phyloP scores from a whole-genome alignment of 2,113 vertebrate species.

The Heloderma charlesbogerti region DNA sequence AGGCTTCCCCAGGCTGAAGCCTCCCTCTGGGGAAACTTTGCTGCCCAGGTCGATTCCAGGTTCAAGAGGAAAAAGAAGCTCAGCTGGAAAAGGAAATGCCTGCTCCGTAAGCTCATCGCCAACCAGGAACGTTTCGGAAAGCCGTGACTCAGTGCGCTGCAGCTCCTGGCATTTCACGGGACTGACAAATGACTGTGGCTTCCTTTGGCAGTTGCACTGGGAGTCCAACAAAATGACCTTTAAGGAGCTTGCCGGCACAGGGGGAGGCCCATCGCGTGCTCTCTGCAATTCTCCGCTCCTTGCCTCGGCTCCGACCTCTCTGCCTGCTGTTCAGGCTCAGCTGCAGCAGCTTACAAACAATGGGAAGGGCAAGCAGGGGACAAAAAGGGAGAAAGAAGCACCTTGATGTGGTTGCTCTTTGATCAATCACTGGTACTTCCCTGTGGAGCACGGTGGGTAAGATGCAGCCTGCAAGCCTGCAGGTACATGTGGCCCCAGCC shows the following conservation, averaged over 20 bases:
- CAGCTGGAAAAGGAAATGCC: slow-evolving; percentile 83
- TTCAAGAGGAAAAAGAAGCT: slow-evolving; percentile 83
- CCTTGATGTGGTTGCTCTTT: neutral
- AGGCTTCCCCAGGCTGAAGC: slow-evolving; percentile 57
- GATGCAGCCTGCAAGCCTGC: slow-evolving; percentile 31
- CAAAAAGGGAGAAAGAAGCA: slow-evolving; percentile 34
- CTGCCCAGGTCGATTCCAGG: slow-evolving; percentile 68
- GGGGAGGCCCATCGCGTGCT: slow-evolving; percentile 68
- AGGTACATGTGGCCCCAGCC: neutral
- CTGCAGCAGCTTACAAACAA: slow-evolving; percentile 40
- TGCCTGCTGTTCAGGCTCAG: neutral
- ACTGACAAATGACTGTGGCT: slow-evolving; percentile 83
- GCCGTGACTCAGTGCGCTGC: slow-evolving; percentile 72
- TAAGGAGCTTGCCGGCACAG: slow-evolving; percentile 58
- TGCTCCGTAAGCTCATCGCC: slow-evolving; percentile 69
- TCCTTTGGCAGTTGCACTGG: slow-evolving; percentile 70
- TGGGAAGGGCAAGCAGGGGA: neutral
- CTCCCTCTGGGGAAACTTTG: slow-evolving; percentile 58
- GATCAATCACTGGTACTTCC: slow-evolving; percentile 48
- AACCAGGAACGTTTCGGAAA: slow-evolving; percentile 75
- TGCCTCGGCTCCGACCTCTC: slow-evolving; percentile 71
- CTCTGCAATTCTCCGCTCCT: slow-evolving; percentile 39
- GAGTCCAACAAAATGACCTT: slow-evolving; percentile 76
- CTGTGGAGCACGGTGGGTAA: neutral
- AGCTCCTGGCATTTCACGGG: slow-evolving; percentile 73